Evolutionary conservation across 2,888 invertebrate species (phyloP), one percentile per base, ranked within the genome.

Genomic region (Tyria jacobaeae): DNA sequence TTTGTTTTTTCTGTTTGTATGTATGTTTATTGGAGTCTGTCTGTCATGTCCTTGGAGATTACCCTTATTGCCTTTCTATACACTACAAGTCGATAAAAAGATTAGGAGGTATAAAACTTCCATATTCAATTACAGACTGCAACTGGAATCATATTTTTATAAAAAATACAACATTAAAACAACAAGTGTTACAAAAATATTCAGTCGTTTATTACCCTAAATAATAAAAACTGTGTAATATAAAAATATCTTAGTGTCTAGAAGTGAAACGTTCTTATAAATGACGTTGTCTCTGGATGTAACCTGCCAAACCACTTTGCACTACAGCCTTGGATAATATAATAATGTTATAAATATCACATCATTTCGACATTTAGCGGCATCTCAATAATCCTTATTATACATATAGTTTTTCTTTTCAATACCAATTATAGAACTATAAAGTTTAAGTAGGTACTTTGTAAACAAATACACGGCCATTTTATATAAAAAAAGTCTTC

Each of bases 391-490:
- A 27, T 4, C 27, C 6, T 3, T 6, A 27, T n/a, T n/a, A n/a
- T n/a, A n/a, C n/a, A n/a, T n/a, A n/a, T n/a, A n/a, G n/a, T n/a
- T n/a, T n/a, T n/a, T n/a, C n/a, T n/a, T n/a, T n/a, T n/a, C n/a
- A n/a, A n/a, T n/a, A n/a, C n/a, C n/a, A n/a, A n/a, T n/a, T n/a
- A n/a, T n/a, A n/a, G n/a, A n/a, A n/a, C n/a, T n/a, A 21, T 12
- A 44, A 44, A 1, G 44, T 44, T 44, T 44, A 44, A 44, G 44
- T 44, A 44, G 21, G 44, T 44, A 44, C 44, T 21, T 44, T 44
- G 21, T 44, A 21, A 44, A 44, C 44, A 44, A 44, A 44, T 44
- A 21, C 21, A n/a, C 12, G 44, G 12, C 44, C 12, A 44, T 44
- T 31, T 2, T 31, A 31, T 31, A 3, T 21, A 44, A 44, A 41